Percentiles rank a stretch among this genome's conserved stretches.
Evolutionary conservation across 2,113 vertebrate genomes (phyloP).

Genomic region (Hippocampus comes): DNA sequence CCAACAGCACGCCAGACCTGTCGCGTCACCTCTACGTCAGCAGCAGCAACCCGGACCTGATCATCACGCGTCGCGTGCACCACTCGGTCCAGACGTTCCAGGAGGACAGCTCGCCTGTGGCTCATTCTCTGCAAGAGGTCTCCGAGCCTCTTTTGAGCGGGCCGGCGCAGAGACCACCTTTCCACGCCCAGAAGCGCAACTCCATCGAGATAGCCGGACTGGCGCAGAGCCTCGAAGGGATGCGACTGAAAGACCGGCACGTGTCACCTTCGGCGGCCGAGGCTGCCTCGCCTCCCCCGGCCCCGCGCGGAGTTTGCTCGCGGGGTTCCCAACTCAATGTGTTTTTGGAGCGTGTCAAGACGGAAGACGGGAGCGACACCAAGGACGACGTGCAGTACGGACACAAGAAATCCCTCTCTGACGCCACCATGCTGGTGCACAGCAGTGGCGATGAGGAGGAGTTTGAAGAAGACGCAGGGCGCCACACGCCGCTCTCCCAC

Average conservation of each 20-base stretch:
- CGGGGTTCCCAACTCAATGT: conserved; percentile 78
- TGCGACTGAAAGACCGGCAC: conserved; percentile 86
- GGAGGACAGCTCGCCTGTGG: conserved; percentile 93
- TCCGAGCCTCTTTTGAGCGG: conserved; percentile 85
- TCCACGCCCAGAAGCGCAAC: conserved; percentile 84
- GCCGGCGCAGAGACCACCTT: conserved; percentile 69
- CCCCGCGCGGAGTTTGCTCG: conserved; percentile 30
- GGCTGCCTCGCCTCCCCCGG: conserved; percentile 60
- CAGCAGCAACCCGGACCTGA: conserved; percentile 94
- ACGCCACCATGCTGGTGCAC: conserved; percentile 96
- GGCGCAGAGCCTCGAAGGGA: conserved; percentile 81
- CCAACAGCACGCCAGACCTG: conserved; percentile 96
- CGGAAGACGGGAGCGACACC: conserved; percentile 63
- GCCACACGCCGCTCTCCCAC: conserved; percentile 65
- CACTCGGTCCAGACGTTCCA: conserved; percentile 98
- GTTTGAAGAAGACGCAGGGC: conserved; percentile 77
- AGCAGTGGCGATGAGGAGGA: conserved; percentile 96
- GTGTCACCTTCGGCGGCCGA: conserved; percentile 81
- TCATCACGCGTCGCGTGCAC: conserved; percentile 91
- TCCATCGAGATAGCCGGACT: conserved; percentile 91
- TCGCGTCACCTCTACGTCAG: conserved; percentile 89
- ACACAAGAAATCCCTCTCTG: conserved; percentile 91
- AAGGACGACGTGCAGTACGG: conserved; percentile 76
- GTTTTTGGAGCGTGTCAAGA: conserved; percentile 76
- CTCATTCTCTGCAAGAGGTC: conserved; percentile 95